Conservation (phyloP, 1,140 invertebrate genomes). For the Brachionus sp. region DNA sequence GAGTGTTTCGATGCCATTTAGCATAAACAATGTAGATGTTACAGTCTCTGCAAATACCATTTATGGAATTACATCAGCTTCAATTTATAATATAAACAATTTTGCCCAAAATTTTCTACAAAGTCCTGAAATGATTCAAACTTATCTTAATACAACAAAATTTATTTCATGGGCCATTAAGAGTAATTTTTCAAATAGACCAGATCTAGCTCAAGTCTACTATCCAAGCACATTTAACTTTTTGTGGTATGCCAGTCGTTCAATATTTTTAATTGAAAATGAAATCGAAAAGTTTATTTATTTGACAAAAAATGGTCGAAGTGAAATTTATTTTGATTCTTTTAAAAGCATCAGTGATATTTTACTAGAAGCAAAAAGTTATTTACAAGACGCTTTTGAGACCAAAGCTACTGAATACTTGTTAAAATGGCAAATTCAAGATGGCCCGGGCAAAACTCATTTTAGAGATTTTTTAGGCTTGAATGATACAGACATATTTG, state of each 20-base stretch:
- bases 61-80: slow-evolving; percentile 51
- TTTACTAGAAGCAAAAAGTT: slow-evolving; percentile 22
- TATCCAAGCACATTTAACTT: slow-evolving; percentile 55
- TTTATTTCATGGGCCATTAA: slow-evolving; percentile 52
- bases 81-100: slow-evolving; percentile 49
- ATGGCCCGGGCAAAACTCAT: slow-evolving; percentile 47
- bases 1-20: slow-evolving; percentile 53
- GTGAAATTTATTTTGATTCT: slow-evolving; percentile 44
- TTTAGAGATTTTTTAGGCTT: slow-evolving; percentile 55
- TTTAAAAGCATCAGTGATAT: slow-evolving; percentile 46
- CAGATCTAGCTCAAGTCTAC: slow-evolving; percentile 53
- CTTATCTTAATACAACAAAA: slow-evolving; percentile 52
- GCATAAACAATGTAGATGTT: slow-evolving; percentile 54
- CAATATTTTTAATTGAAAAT: slow-evolving; percentile 48
- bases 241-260: slow-evolving; percentile 54
- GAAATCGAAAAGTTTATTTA: neutral
- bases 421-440: neutral
- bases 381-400: slow-evolving; percentile 43
- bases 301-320: slow-evolving; percentile 45
- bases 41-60: slow-evolving; percentile 53
- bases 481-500: slow-evolving; percentile 49
- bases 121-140: slow-evolving; percentile 49
- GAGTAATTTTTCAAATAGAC: slow-evolving; percentile 49
- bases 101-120: slow-evolving; percentile 49
- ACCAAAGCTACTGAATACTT: neutral